Conservation (phyloP, 1,140 invertebrate species). For the Drosophila pandora region DNA sequence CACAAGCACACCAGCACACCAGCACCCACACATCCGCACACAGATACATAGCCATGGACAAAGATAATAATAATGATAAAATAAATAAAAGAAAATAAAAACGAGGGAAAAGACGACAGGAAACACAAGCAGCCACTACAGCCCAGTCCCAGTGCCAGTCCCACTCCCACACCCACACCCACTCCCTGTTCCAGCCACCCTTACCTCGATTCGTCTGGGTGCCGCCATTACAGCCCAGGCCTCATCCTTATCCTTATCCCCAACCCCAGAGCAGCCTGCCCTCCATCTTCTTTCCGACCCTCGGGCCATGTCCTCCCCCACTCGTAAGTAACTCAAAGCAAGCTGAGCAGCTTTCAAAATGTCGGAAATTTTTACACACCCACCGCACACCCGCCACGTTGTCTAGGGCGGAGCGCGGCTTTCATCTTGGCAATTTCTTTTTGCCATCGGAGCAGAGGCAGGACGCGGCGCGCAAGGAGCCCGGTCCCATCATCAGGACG, state of each 20-base stretch:
- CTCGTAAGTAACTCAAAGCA: conserved; percentile 71
- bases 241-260: neutral
- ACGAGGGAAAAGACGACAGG: conserved; percentile 33
- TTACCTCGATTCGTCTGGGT: conserved; percentile 15
- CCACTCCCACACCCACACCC: neutral
- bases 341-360: conserved; percentile 76
- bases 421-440: conserved; percentile 81
- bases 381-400: conserved; percentile 11
- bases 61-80: conserved; percentile 82
- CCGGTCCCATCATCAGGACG: conserved; percentile 22
- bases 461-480: conserved; percentile 1
- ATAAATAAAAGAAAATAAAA: conserved; percentile 78
- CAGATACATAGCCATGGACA: conserved; percentile 71
- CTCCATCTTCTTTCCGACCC: conserved; percentile 28
- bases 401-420: conserved; percentile 59
- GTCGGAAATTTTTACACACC: conserved; percentile 76
- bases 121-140: conserved; percentile 15
- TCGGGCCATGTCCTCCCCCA: conserved; percentile 5
- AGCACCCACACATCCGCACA: conserved; percentile 12
- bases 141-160: conserved; percentile 13
- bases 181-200: conserved; percentile 12
- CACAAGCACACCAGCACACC: conserved; percentile 18
- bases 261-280: neutral
- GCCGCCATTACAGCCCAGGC: conserved; percentile 20
- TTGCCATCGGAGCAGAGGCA: conserved; percentile 41